Percentiles rank a stretch among this genome's conserved stretches.
These are phyloP conservation scores for Tineola bisselliella DNA, from an alignment of 2,888 invertebrate species.

Conservation along the genomic window DNA sequence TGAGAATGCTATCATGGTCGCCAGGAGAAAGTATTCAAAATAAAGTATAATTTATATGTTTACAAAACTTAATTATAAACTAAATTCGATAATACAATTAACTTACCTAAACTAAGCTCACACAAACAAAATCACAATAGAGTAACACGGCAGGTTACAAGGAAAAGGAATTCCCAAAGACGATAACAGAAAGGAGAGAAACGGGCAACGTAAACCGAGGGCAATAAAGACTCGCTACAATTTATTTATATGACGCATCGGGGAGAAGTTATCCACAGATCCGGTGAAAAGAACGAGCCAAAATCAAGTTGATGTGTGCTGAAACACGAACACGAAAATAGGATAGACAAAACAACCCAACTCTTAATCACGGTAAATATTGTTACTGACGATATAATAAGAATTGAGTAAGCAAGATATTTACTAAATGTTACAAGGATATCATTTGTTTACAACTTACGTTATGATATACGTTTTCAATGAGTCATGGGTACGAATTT, in stretches of 20 bases:
- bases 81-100: too few species aligned
- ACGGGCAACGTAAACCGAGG: constrained; percentile 50
- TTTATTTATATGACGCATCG: constrained; percentile 66
- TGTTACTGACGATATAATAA: background rate
- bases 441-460: too few species aligned
- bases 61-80: too few species aligned
- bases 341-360: constrained; percentile 19
- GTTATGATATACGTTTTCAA: too few species aligned
- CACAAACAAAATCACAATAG: constrained; percentile 50
- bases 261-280: constrained; percentile 60
- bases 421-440: background rate
- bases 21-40: too few species aligned
- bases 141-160: constrained; percentile 32
- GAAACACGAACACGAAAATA: constrained; percentile 43
- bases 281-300: constrained; percentile 45
- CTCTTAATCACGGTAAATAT: background rate
- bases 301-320: constrained; percentile 60
- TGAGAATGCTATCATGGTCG: too few species aligned
- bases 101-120: background rate
- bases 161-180: constrained; percentile 49
- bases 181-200: constrained; percentile 52
- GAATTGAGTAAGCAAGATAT: background rate
- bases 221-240: constrained; percentile 65
- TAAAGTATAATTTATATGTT: too few species aligned
- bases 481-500: too few species aligned